Base-by-base conservation (phyloP, 1,140 invertebrate genomes). In the Tetramorium alpestre region DNA sequence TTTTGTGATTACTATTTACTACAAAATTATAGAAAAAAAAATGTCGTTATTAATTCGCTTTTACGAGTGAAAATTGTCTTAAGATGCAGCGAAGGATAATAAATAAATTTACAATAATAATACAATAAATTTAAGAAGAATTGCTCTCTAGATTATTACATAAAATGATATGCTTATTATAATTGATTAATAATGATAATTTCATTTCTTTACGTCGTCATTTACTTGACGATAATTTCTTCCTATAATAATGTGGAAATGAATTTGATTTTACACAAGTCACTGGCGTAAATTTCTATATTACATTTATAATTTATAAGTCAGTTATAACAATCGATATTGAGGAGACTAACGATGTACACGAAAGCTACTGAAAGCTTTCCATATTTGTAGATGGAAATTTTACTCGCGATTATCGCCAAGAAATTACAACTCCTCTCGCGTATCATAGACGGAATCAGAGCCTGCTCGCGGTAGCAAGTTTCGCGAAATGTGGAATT, bases 401-500 rank as follows among this genome's bases (percentile, higher is more conserved):
- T 73, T 28, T 73, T 22, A 33, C 11, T 84, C 41, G 80, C 41
- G 62, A 73, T 56, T 62, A 73, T 84, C 38, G 67, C 16, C 54
- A 49, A 84, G 80, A 84, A 84, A 84, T 84, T 84, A 75, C 54
- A 47, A 73, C 80, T 84, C 51, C 41, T 47, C 54, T 38, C 51
- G 49, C 22, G 51, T 28, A 47, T 72, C 51, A 44, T 54, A 16
- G 54, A 62, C 18, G 41, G 28, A 73, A 72, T 60, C 41, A 60
- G 47, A 41, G 62, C 62, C 38, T 65, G 69, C 54, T 33, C 51
- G 80, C 41, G 54, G 25, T 60, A 69, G 54, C 22, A 49, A 58
- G 80, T 84, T 84, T 60, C 28, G 54, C 54, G 80, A 84, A 75
- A 84, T 84, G 69, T 62, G 80, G 67, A 75, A 84, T 84, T 84